Percentiles rank a stretch among this genome's conserved stretches.
Conservation (phyloP, 1,140 invertebrate genomes). For the Cepaea nemoralis region DNA sequence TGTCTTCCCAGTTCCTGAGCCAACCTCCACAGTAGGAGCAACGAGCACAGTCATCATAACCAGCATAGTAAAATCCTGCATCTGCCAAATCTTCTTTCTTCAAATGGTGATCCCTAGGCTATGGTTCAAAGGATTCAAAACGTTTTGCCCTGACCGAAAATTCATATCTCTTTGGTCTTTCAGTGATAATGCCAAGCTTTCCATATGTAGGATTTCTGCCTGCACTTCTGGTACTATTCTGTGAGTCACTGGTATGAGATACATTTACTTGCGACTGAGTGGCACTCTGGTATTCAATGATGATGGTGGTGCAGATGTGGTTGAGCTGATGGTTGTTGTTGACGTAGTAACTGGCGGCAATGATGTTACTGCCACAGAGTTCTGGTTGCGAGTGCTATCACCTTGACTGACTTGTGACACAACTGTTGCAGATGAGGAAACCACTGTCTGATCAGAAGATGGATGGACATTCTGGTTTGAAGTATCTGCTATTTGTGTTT, state of each 20-base stretch:
- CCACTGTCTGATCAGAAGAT: too few relatives aligned
- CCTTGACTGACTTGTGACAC: too few relatives aligned
- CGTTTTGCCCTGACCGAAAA: conserved; percentile 78
- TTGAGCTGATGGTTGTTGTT: neutral
- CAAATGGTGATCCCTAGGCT: conserved; percentile 73
- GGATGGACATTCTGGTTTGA: neutral
- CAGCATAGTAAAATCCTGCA: conserved; percentile 91
- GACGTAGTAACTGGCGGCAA: neutral
- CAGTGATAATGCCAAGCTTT: conserved; percentile 50
- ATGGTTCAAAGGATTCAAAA: conserved; percentile 78
- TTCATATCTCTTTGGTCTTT: conserved; percentile 49
- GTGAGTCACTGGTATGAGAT: conserved; percentile 81
- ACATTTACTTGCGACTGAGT: conserved; percentile 79
- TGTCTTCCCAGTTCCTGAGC: conserved; percentile 80
- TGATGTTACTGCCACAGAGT: neutral
- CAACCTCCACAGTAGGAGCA: conserved; percentile 87
- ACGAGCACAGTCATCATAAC: conserved; percentile 80
- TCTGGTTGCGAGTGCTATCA: neutral
- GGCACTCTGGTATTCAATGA: neutral
- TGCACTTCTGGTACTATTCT: conserved; percentile 77
- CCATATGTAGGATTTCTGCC: conserved; percentile 32
- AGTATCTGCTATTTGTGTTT: too few relatives aligned
- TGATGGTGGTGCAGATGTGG: neutral
- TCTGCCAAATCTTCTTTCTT: conserved; percentile 83
- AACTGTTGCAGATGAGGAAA: neutral